Base-by-base conservation (phyloP, 2,888 invertebrate species). In the Uloborus plumipes region DNA sequence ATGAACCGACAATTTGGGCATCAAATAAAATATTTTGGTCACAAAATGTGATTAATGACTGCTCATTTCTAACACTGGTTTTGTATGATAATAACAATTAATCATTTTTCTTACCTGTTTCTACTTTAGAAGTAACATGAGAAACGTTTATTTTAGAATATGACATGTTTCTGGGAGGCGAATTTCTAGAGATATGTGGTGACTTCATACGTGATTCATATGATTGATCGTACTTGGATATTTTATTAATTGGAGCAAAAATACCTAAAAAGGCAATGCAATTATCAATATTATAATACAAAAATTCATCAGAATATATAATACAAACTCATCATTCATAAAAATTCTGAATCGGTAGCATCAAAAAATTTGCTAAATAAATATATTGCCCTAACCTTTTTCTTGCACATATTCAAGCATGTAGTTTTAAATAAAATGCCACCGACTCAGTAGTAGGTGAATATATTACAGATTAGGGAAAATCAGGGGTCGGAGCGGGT, bases 221-320 rank as follows among this genome's bases (percentile, higher is more conserved):
- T 39, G 64, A 47, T n/a, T 31, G 49, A 69, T 85, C 85, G 62
- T 80, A 85, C 79, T 88, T 89, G n/a, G 88, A 87, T 26, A 90
- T 88, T 86, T 89, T 90, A 84, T 88, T 89, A 47, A 90, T 87
- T 11, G 90, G 90, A 26, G 90, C 90, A 88, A 90, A 90, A 55
- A 90, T 89, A 61, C 90, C 89, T 89, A 51, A 18, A 50, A 26
- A 51, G 47, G 7, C 16, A 50, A 50, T 31, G 9, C 20, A 18
- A 14, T 53, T 39, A 58, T 18, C 15, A 9, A 18, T 9, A 13
- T n/a, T n/a, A 18, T n/a, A 39, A 59, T 22, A 49, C 47, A 49
- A 39, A 31, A 39, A 31, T 14, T 64, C 26, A 64, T 22, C 16
- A 64, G 4, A 22, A 20, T 7, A 61, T 61, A 1, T 61, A 3